Evolutionary conservation across 1,140 invertebrate genomes (phyloP).

Genomic region (Lepidurus apus): DNA sequence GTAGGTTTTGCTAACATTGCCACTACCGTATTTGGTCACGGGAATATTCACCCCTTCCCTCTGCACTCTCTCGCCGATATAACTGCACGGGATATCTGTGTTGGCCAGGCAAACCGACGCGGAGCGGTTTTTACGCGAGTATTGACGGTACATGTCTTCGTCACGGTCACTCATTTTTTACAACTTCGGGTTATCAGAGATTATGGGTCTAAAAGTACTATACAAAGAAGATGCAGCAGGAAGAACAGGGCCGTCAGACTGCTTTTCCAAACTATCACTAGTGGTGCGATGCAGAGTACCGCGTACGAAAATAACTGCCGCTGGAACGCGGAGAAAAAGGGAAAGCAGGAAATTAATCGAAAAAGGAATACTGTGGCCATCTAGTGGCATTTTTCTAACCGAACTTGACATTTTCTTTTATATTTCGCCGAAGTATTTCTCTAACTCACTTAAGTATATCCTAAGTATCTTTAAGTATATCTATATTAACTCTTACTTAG

Average conservation of each 20-base stretch:
- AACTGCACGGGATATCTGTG: background rate
- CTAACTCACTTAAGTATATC: too few species aligned
- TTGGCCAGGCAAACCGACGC: background rate
- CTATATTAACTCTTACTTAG: too few species aligned
- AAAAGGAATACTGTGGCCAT: background rate
- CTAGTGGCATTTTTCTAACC: background rate
- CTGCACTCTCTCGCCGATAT: background rate
- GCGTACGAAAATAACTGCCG: slow-evolving; percentile 11
- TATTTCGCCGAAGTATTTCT: too few species aligned
- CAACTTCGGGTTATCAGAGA: background rate
- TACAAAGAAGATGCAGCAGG: background rate
- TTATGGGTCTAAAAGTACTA: background rate
- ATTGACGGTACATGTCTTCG: background rate
- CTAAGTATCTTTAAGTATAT: too few species aligned
- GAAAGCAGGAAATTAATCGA: background rate
- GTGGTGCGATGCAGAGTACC: background rate
- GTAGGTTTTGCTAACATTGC: background rate
- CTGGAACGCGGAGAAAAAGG: background rate
- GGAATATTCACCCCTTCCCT: background rate
- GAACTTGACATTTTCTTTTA: too few species aligned
- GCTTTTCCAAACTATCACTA: background rate
- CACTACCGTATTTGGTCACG: background rate
- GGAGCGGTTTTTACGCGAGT: background rate
- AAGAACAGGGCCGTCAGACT: background rate
- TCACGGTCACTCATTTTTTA: background rate